phyloP scores from a whole-genome alignment of 1,140 invertebrate genomes.

The Temnothorax curvispinosus region DNA sequence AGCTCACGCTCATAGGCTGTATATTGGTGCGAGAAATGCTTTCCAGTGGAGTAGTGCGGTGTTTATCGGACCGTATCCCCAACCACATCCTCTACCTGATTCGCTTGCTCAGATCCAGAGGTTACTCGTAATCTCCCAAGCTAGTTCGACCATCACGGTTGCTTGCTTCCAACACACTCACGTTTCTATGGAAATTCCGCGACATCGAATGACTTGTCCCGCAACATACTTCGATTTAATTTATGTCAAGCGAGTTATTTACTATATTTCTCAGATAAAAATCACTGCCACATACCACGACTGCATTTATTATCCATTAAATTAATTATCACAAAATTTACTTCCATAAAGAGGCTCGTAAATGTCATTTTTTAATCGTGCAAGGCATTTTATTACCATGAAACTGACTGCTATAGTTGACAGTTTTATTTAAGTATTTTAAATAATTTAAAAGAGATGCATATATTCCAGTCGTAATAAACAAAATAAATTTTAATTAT shows the following conservation, averaged over 20 bases:
- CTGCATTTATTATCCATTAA: slow-evolving; percentile 1
- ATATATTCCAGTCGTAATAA: not conserved
- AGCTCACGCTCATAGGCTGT: slow-evolving; percentile 72
- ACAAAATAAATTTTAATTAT: not conserved
- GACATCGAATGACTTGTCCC: slow-evolving; percentile 35
- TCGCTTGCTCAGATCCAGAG: slow-evolving; percentile 75
- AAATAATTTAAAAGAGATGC: not conserved
- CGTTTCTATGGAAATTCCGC: slow-evolving; percentile 48
- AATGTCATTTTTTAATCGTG: not conserved
- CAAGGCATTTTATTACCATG: not conserved
- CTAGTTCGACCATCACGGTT: slow-evolving; percentile 72
- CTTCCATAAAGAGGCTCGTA: not conserved
- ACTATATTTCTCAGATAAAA: not conserved
- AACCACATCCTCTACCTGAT: slow-evolving; percentile 73
- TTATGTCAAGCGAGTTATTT: not conserved
- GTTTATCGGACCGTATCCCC: slow-evolving; percentile 82
- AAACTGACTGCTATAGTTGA: not conserved
- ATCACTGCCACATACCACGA: not conserved
- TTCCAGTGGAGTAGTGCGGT: slow-evolving; percentile 80
- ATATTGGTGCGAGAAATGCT: slow-evolving; percentile 75
- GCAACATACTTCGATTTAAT: slow-evolving; percentile 5
- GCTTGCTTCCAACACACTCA: slow-evolving; percentile 71
- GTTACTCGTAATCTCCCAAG: slow-evolving; percentile 77
- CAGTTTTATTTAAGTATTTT: slow-evolving; percentile 6
- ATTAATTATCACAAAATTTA: slow-evolving; percentile 20